Evolutionary conservation across 2,888 invertebrate species (phyloP), one percentile per base, ranked within the genome.

Genomic region (Laspeyria flexula): DNA sequence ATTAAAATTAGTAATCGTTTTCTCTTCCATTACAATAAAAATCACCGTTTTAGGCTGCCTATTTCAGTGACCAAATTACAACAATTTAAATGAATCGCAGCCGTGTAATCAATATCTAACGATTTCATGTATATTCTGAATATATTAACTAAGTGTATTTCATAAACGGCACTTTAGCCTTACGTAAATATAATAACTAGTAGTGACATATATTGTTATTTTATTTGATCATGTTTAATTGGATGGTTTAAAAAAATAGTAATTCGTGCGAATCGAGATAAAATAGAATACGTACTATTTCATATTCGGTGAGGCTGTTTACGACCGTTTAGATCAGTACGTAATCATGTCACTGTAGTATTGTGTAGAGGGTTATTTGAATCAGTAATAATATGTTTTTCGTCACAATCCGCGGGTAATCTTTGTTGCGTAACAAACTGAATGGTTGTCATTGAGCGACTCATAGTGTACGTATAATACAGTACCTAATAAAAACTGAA

Each of bases 341-440:
- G 48, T 43, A 56, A 64, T 61, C 45, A 58, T 56, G 59, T 34
- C 58, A 53, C 40, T 51, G 45, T 33, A 40, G 52, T 37, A 47
- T 71, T 70, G 73, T 73, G 65, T 64, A 54, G 68, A 65, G 49
- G 53, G 63, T 70, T 66, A 71, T 68, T 65, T 72, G 71, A 74
- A 75, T 77, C 68, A 54, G 65, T 69, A 73, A 78, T 75, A 73
- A 78, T 79, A 77, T 74, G 75, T 71, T 78, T 81, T 83, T 79
- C 72, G 77, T 78, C 73, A 83, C 83, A 88, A 88, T 81, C 71
- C 73, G 45, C 62, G 68, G 59, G 77, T 76, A 79, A 82, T 85
- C 81, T 77, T 66, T 68, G 78, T 87, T 83, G 83, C 79, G 86
- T 86, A 84, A 88, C 77, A 66, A 70, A 69, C 66, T 40, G 66